Base-by-base conservation (phyloP, 2,888 invertebrate genomes). In the Aspidapion aeneum region DNA sequence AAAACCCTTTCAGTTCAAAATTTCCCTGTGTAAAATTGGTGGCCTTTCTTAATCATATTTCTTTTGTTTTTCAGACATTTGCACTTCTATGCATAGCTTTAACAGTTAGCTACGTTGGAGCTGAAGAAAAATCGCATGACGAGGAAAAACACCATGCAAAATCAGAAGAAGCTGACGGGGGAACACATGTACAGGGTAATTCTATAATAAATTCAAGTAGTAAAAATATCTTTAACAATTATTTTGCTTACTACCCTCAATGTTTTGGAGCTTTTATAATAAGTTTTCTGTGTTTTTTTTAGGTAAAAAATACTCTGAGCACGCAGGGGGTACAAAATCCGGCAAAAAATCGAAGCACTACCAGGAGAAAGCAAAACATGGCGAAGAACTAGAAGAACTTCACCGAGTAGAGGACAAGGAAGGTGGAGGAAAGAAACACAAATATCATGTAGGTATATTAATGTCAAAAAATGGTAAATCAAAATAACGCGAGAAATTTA, bases 341-440 rank as follows among this genome's bases (percentile, higher is more conserved):
- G 76, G 73, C 7, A 74, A 73, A 55, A 71, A 69, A 48, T 70
- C 72, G 1, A 70, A 71, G 21, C 77, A 79, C 64, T 76, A 79
- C 51, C 67, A 70, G 51, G 79, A 79, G 54, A 69, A 70, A 17
- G 72, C 72, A 0, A 71, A 71, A 21, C 77, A 78, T 62, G 79
- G 77, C 16, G 70, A 75, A 57, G 66, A 72, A 21, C 69, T 71
- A 16, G 66, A 71, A 7, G 73, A 74, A 5, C 61, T 70, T 12
- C 79, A 78, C 59, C 75, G 72, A 65, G 72, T 72, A 54, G 69
- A 73, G 18, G 74, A 75, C 58, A 71, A 67, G 3, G 79, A 78
- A 62, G 71, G 72, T 22, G 77, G 74, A 20, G 78, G 78, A 1
- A 78, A 77, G 65, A 79, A 79, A 66, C 71, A 68, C 19, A 71